Percentiles rank a stretch among this genome's conserved stretches.
phyloP scores from a whole-genome alignment of 2,797 vertebrate genomes.

The Decapterus maruadsi region DNA sequence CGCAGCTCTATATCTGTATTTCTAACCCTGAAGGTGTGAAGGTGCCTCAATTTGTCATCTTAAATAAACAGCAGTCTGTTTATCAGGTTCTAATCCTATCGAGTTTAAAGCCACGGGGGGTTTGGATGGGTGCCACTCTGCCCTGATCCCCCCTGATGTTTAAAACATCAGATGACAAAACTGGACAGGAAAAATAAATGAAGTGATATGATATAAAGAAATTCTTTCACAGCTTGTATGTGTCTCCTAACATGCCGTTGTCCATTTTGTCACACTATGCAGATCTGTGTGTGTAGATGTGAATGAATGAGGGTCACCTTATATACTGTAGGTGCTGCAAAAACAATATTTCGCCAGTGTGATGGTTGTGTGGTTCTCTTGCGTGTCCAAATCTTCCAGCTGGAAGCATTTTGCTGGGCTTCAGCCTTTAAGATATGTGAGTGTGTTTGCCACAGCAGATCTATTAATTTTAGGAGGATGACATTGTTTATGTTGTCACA shows the following conservation, averaged over 20 bases:
- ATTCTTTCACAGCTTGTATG: conserved; percentile 20
- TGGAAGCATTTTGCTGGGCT: conserved; percentile 17
- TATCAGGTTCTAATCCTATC: conserved; percentile 68
- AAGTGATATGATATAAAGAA: conserved; percentile 21
- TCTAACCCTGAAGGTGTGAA: conserved; percentile 72
- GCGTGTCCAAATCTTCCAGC: not conserved
- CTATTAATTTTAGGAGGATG: conserved; percentile 64
- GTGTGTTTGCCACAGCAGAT: conserved; percentile 33
- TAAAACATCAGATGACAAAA: conserved; percentile 48
- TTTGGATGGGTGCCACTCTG: conserved; percentile 48
- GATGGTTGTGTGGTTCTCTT: conserved; percentile 10
- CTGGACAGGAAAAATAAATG: conserved; percentile 44
- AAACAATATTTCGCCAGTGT: conserved; percentile 11
- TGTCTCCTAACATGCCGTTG: conserved; percentile 25
- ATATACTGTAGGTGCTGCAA: not conserved
- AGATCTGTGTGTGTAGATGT: conserved; percentile 2
- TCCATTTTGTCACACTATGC: conserved; percentile 16
- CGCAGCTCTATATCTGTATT: conserved; percentile 69
- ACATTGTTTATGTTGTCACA: conserved; percentile 68
- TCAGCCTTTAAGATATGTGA: conserved; percentile 16
- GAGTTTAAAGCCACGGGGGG: conserved; percentile 38
- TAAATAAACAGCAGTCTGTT: conserved; percentile 75
- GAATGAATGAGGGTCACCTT: conserved; percentile 13
- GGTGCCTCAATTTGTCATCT: conserved; percentile 73
- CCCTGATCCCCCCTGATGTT: conserved; percentile 28